phyloP scores from a whole-genome alignment of 2,888 invertebrate genomes.

The Meiosimyza decipiens region DNA sequence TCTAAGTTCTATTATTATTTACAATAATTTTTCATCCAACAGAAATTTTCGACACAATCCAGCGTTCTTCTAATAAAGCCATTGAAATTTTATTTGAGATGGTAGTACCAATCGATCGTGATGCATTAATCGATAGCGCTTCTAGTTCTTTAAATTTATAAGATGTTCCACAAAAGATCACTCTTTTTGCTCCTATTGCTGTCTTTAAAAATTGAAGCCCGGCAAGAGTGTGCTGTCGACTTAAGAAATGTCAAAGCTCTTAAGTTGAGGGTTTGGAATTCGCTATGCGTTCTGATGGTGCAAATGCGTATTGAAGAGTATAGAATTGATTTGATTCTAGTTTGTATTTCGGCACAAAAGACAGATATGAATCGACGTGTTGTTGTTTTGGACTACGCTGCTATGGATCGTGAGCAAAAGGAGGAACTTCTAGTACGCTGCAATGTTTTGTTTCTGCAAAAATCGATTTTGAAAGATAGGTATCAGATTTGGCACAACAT shows the following conservation, averaged over 20 bases:
- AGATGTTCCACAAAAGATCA: conserved; percentile 98
- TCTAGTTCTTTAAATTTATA: conserved; percentile 98
- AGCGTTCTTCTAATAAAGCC: conserved; percentile 71
- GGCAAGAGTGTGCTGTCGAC: conserved; percentile 83
- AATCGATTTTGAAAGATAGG: conserved; percentile 73
- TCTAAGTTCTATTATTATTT: conserved; percentile 98
- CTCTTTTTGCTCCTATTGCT: conserved; percentile 93
- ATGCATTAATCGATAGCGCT: conserved; percentile 92
- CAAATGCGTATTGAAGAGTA: conserved; percentile 96
- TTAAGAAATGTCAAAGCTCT: conserved; percentile 96
- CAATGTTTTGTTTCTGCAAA: conserved; percentile 93
- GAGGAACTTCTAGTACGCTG: conserved; percentile 96
- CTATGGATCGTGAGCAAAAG: conserved; percentile 98
- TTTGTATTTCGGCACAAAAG: conserved; percentile 99
- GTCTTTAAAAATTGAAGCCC: conserved; percentile 81
- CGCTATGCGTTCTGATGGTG: conserved; percentile 87
- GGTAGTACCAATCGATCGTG: conserved; percentile 89
- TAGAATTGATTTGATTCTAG: conserved; percentile 99
- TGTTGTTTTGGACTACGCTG: conserved; percentile 98
- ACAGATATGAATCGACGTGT: conserved; percentile 87
- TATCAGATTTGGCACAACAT: conserved; percentile 96
- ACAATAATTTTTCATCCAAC: too few species aligned
- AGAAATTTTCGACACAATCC: conserved; percentile 97
- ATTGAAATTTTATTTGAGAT: conserved; percentile 80
- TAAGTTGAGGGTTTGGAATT: conserved; percentile 96